These are phyloP conservation scores for Aplodontia rufa DNA, from an alignment of 2,113 vertebrate species.

Conservation along the genomic window DNA sequence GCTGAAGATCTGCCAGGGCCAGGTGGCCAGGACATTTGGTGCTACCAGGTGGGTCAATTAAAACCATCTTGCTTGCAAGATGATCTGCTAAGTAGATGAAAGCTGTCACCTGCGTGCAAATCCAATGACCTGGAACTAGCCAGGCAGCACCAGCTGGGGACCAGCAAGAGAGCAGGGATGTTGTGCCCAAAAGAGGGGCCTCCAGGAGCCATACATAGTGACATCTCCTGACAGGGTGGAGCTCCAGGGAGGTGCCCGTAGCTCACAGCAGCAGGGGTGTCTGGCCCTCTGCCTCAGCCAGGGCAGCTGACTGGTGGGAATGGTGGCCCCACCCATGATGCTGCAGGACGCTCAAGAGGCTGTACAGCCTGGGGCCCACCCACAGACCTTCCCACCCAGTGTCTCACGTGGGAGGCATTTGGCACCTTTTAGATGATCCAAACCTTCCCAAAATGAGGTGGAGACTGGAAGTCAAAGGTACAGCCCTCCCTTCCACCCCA, in stretches of 20 bases:
- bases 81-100: neutral
- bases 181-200: rapidly evolving
- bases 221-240: neutral
- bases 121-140: neutral
- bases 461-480: neutral
- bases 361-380: no score
- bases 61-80: neutral
- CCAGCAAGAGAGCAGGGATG: rapidly evolving
- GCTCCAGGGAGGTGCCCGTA: neutral
- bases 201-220: neutral
- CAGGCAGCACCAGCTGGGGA: neutral
- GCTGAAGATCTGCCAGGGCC: neutral
- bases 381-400: rapidly evolving
- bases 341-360: no score
- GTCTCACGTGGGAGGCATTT: rapidly evolving
- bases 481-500: no score
- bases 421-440: neutral
- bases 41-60: neutral
- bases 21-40: neutral
- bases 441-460: neutral
- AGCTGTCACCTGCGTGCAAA: neutral
- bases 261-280: neutral
- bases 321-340: neutral
- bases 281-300: rapidly evolving
- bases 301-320: neutral